These are phyloP conservation scores for Eriocheir sinensis DNA, from an alignment of 1,140 invertebrate species.

Conservation along the genomic window DNA sequence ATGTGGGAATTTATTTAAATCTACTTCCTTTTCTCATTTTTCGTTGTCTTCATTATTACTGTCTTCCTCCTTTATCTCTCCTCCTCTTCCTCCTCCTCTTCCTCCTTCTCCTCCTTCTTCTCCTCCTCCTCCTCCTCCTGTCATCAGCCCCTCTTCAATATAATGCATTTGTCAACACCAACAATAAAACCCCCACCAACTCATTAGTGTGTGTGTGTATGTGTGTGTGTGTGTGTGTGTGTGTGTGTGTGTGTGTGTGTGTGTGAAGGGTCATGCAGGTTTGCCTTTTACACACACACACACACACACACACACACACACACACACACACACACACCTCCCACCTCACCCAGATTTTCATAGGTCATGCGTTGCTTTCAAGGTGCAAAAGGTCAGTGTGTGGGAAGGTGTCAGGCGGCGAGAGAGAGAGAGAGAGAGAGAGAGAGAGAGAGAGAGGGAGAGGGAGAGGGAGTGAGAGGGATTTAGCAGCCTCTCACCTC, in stretches of 20 bases:
- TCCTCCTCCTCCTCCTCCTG: not conserved
- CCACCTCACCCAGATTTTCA: too few species aligned
- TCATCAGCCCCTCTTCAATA: not conserved
- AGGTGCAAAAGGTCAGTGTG: too few species aligned
- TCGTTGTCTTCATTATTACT: not conserved
- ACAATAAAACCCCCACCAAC: not conserved
- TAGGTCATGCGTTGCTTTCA: too few species aligned
- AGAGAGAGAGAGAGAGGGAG: not conserved
- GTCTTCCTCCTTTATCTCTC: not conserved
- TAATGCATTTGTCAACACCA: not conserved
- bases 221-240: too few species aligned
- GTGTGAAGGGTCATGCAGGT: too few species aligned
- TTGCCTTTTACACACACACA: too few species aligned
- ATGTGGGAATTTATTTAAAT: too few species aligned
- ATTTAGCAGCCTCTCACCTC: not conserved
- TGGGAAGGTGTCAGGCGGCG: too few species aligned
- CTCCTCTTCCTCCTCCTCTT: not conserved
- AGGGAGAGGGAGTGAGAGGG: not conserved
- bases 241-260: too few species aligned
- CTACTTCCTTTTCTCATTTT: too few species aligned
- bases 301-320: too few species aligned
- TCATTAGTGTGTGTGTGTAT: not conserved
- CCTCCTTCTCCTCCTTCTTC: not conserved
- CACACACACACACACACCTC: too few species aligned
- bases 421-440: not conserved